Base-by-base conservation (phyloP, 2,113 vertebrate genomes). In the Nesoenas mayeri region DNA sequence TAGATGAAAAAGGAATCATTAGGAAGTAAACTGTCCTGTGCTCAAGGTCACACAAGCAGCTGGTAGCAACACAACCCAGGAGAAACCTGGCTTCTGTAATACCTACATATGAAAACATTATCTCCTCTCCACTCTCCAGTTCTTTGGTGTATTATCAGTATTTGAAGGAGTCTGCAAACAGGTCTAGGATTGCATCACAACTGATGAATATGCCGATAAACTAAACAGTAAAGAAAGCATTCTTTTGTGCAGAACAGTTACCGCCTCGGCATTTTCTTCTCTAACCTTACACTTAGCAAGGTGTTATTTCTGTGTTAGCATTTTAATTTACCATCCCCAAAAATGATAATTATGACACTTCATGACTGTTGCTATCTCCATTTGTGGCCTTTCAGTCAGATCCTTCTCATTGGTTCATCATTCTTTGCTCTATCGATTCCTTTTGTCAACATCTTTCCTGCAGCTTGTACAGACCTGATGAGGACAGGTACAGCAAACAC, bases 401-500 rank as follows among this genome's bases (percentile, higher is more conserved):
- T 81, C 95, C 91, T 81, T 98, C 98, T 97, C 98, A 98, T 98
- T 98, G 98, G 98, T 99, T 99, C 98, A 98, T 99, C 98, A 98
- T 99, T 99, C 98, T 98, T 98, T 98, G 97, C 98, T 99, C 97
- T 98, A 99, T 99, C 44, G 98, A 99, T 99, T 98, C 94, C 95
- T 97, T 98, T 97, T 93, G 89, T 98, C 98, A 99, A 98, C 98
- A 98, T 98, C 96, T 92, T 94, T 84, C 94, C 96, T 69, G 85
- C 82, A 91, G 53, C 96, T 95, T 44, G 57, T 91, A 71, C 89
- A 97, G 97, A 97, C 95, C 97, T 98, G 96, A 96, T 98, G 97
- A 97, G 97, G 75, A 96, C 60, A 94, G 84, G 82, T 84, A 79
- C 56, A 93, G 85, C 96, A 98, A 98, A 96, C 96, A 97, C 71